Evolutionary conservation across 2,113 vertebrate genomes (phyloP), one percentile per base, ranked within the genome.

Genomic region (Psammodynastes pulverulentus): DNA sequence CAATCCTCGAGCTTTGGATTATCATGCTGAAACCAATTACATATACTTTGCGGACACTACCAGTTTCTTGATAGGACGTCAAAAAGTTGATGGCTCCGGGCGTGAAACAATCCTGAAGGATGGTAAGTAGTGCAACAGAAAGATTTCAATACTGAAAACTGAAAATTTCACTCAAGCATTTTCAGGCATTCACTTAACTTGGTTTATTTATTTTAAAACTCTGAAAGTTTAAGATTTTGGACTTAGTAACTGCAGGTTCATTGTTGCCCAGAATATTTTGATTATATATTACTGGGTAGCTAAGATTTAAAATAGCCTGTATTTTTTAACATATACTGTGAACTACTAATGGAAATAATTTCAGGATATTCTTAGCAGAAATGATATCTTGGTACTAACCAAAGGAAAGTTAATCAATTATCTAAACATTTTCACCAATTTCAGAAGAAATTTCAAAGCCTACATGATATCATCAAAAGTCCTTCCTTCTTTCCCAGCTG

Each of bases 41-140:
- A 98, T 99, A 95, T 99, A 99, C 96, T 99, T 99, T 96, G 99
- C 99, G 54, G 99, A 99, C 94, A 99, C 99, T 8, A 99, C 99
- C 89, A 99, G 99, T 96, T 99, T 99, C 95, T 97, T 99, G 92
- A 99, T 99, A 94, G 99, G 99, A 1, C 95, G 98, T 13, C 99
- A 99, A 95, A 99, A 99, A 97, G 98, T 98, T 93, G 99, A 99
- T 94, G 99, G 99, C 89, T 98, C 97, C 21, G 96, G 97, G 29
- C 91, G 99, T 94, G 98, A 99, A 97, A 99, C 99, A 0, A 99
- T 99, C 93, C 98, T 99, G 54, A 99, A 99, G 97, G 98, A 99
- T 3, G 99, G 99, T 99, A 94, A 94, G 98, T 92, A n/a, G 62
- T 12, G 8, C 51, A 56, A 56, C 89, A 89, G 4, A 89, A 91